These are phyloP conservation scores for Drosophila quinaria DNA, from an alignment of 2,888 invertebrate species.

Conservation along the genomic window DNA sequence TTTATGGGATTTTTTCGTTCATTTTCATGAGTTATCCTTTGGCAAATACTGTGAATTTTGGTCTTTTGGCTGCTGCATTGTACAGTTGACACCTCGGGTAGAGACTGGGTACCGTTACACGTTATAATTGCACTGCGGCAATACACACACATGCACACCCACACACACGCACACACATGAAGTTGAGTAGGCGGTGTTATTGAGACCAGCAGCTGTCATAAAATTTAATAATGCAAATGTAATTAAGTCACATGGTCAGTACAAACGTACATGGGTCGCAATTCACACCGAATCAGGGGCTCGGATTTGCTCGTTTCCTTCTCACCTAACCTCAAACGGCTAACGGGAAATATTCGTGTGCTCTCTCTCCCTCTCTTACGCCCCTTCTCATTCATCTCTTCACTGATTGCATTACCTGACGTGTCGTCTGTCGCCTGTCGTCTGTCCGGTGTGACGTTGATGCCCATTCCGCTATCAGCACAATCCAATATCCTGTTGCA, in stretches of 20 bases:
- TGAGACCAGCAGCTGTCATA: slow-evolving; percentile 75
- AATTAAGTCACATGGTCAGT: slow-evolving; percentile 79
- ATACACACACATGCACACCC: background rate
- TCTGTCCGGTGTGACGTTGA: slow-evolving; percentile 13
- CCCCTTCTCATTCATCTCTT: background rate
- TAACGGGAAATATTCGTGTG: slow-evolving; percentile 12
- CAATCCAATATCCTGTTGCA: slow-evolving; percentile 37
- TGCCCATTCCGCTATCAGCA: slow-evolving; percentile 19
- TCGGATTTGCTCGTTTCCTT: background rate
- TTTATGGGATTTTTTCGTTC: background rate
- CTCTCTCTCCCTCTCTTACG: background rate
- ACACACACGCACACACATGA: slow-evolving; percentile 3
- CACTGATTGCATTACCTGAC: slow-evolving; percentile 35
- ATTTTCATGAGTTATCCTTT: background rate
- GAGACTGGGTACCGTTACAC: slow-evolving; percentile 6
- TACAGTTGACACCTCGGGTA: slow-evolving; percentile 15
- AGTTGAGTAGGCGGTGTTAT: slow-evolving; percentile 39
- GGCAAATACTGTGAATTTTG: slow-evolving; percentile 22
- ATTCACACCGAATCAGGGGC: slow-evolving; percentile 17
- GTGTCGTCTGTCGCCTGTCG: slow-evolving; percentile 6
- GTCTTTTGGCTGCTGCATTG: slow-evolving; percentile 27
- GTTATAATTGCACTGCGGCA: slow-evolving; percentile 50
- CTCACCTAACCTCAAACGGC: slow-evolving; percentile 28
- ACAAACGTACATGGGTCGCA: slow-evolving; percentile 29
- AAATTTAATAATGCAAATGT: slow-evolving; percentile 85